Evolutionary conservation across 2,888 invertebrate species (phyloP).

Genomic region (Rhagonycha lutea): DNA sequence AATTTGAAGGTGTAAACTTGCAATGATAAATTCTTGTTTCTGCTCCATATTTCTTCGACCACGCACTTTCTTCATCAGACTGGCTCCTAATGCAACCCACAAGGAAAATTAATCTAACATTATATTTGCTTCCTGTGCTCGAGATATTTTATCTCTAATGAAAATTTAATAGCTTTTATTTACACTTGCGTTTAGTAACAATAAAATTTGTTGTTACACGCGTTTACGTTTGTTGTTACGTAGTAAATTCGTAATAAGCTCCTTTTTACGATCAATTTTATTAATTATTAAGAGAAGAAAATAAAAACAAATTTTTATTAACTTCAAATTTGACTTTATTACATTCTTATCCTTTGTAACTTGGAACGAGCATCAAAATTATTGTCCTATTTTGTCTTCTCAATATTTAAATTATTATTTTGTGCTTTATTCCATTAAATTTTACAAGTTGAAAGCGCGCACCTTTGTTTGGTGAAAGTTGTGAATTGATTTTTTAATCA

Average conservation of each 20-base stretch:
- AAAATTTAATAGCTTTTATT: slow-evolving; percentile 20
- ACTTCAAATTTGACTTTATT: background rate
- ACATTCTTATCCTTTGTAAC: background rate
- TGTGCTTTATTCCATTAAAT: background rate
- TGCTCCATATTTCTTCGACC: slow-evolving; percentile 38
- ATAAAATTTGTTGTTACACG: slow-evolving; percentile 9
- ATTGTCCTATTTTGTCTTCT: background rate
- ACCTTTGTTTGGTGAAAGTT: background rate
- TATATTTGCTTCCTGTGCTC: slow-evolving; percentile 26
- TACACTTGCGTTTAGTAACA: slow-evolving; percentile 8
- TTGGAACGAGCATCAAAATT: background rate
- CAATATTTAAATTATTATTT: background rate
- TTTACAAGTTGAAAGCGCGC: background rate
- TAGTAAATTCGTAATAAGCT: background rate
- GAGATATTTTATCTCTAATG: slow-evolving; percentile 19
- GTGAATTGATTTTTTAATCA: background rate
- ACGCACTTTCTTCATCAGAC: slow-evolving; percentile 29
- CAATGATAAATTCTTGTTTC: slow-evolving; percentile 37
- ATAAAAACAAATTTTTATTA: background rate
- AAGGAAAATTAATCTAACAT: slow-evolving; percentile 32
- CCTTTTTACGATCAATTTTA: background rate
- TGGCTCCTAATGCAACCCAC: slow-evolving; percentile 33
- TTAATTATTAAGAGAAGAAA: background rate
- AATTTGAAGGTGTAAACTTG: slow-evolving; percentile 38
- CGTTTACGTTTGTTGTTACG: background rate